Conservation (phyloP, 2,797 vertebrate species). For the Eutrigla gurnardus region DNA sequence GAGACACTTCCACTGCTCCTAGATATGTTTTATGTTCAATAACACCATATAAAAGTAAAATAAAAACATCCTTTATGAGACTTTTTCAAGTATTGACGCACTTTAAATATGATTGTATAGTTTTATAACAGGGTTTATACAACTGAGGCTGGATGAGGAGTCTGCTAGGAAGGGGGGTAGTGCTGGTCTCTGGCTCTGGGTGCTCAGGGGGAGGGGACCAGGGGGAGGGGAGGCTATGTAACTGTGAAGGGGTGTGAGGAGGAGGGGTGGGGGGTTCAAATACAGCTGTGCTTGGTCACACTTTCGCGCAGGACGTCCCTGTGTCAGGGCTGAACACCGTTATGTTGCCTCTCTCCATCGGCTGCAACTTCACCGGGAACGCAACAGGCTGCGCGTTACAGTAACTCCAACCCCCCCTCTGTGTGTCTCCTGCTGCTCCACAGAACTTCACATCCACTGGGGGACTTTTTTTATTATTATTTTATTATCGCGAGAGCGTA, state of each 20-base stretch:
- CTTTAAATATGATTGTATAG: background rate
- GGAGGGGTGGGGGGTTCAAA: slow-evolving; percentile 53
- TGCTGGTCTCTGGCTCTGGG: slow-evolving; percentile 21
- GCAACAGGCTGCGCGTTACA: slow-evolving; percentile 46
- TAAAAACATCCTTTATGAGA: background rate
- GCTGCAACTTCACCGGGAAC: slow-evolving; percentile 29
- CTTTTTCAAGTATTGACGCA: too few relatives aligned
- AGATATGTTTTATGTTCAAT: background rate
- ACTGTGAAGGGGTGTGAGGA: slow-evolving; percentile 20
- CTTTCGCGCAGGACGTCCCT: slow-evolving; percentile 63
- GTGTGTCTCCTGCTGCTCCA: slow-evolving; percentile 8
- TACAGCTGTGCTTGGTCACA: slow-evolving; percentile 77
- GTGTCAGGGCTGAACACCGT: slow-evolving; percentile 54
- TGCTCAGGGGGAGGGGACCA: slow-evolving; percentile 42
- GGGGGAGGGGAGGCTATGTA: slow-evolving; percentile 38
- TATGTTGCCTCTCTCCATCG: slow-evolving; percentile 25
- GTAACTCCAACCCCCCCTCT: slow-evolving; percentile 58
- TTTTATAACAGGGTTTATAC: background rate
- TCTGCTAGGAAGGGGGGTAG: slow-evolving; percentile 14
- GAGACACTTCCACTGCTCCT: background rate
- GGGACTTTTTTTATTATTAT: slow-evolving; percentile 13
- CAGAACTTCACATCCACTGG: slow-evolving; percentile 6
- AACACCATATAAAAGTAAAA: background rate
- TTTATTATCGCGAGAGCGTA: slow-evolving; percentile 72
- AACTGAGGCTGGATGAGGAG: slow-evolving; percentile 1